A percentile compares a stretch with the other conserved stretches of the same genome.
These are phyloP conservation scores for Psittacula echo DNA, from an alignment of 2,797 vertebrate genomes.

Conservation along the genomic window DNA sequence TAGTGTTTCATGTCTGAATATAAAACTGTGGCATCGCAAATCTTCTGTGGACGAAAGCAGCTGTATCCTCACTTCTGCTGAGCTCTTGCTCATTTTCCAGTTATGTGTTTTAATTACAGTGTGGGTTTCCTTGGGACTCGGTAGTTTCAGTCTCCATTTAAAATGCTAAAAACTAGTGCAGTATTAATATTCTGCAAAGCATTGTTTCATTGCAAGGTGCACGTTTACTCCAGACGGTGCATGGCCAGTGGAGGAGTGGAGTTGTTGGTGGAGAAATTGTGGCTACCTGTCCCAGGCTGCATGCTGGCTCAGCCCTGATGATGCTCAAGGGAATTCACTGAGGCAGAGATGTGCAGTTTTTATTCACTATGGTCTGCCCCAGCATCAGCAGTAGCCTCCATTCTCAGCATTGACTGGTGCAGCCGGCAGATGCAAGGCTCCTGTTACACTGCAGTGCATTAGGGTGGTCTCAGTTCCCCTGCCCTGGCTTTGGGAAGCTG, in stretches of 20 bases:
- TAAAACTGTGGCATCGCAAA: neutral
- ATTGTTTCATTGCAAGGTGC: neutral
- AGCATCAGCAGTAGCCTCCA: neutral
- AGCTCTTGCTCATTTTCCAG: neutral
- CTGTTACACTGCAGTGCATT: neutral
- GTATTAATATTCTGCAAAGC: neutral
- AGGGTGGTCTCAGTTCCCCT: neutral
- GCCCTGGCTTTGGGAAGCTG: neutral
- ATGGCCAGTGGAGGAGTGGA: neutral
- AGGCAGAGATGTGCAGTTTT: neutral
- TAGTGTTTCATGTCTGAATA: neutral
- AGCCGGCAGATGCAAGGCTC: rapidly evolving
- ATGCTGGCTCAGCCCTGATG: neutral
- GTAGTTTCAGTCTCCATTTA: neutral
- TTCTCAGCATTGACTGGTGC: neutral
- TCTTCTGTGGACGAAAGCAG: neutral
- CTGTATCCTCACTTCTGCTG: neutral
- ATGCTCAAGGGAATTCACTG: neutral
- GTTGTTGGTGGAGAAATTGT: neutral
- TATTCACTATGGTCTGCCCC: neutral
- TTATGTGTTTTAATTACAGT: neutral
- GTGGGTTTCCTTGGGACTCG: neutral
- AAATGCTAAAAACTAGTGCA: neutral
- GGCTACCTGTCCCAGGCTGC: neutral
- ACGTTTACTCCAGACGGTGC: neutral